Percentiles rank a stretch among this genome's conserved stretches.
Evolutionary conservation across 1,140 invertebrate species (phyloP).

Genomic region (Drosophila neocordata): DNA sequence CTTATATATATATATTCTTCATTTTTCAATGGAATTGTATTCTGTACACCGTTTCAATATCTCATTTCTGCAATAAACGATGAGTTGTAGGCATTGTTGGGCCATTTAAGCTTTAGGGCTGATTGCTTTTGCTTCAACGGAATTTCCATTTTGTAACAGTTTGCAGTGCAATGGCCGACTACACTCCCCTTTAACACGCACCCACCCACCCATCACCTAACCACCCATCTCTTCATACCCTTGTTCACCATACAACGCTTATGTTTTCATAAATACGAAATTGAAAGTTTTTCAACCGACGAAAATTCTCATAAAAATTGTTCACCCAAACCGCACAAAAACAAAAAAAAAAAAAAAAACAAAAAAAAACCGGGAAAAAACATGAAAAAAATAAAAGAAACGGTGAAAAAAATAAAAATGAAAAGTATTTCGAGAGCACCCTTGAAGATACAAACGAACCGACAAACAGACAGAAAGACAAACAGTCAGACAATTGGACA

Average conservation of each 20-base stretch:
- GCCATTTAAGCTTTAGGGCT: conserved; percentile 34
- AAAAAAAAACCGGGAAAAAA: not conserved
- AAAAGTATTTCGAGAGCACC: conserved; percentile 62
- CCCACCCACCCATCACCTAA: too few relatives aligned
- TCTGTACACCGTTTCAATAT: not conserved
- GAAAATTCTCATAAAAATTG: conserved; percentile 78
- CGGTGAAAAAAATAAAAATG: conserved; percentile 22
- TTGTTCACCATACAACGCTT: conserved; percentile 21
- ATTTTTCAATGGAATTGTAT: not conserved
- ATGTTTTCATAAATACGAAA: conserved; percentile 73
- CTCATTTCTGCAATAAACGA: conserved; percentile 7
- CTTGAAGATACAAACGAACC: conserved; percentile 61
- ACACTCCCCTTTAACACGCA: not conserved
- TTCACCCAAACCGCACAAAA: conserved; percentile 63
- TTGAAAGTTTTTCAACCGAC: conserved; percentile 74
- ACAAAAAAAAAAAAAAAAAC: conserved; percentile 3
- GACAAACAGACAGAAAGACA: conserved; percentile 39
- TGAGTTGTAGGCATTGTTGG: conserved; percentile 4
- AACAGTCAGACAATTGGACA: conserved; percentile 19
- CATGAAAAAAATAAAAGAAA: not conserved
- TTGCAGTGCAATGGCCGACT: conserved; percentile 51
- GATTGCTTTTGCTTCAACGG: conserved; percentile 70
- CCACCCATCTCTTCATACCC: not conserved
- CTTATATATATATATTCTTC: too few relatives aligned
- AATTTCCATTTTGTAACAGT: conserved; percentile 77